These are phyloP conservation scores for Hycleus phaleratus DNA, from an alignment of 1,140 invertebrate genomes.

Conservation along the genomic window DNA sequence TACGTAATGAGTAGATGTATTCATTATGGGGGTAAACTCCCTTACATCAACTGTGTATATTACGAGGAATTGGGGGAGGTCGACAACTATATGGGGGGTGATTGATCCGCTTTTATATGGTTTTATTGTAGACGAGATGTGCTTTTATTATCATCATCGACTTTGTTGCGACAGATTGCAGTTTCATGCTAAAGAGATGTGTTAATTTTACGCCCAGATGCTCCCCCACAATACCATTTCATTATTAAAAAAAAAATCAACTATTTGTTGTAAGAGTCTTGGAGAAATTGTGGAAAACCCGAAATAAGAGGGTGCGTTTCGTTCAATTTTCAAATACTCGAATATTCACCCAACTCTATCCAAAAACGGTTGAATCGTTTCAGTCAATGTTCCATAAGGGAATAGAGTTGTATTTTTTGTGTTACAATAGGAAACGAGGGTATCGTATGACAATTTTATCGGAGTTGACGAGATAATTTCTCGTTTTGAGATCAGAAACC, in stretches of 20 bases:
- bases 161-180: slow-evolving; percentile 26
- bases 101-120: slow-evolving; percentile 33
- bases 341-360: slow-evolving; percentile 10
- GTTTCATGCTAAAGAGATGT: slow-evolving; percentile 22
- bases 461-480: too few relatives aligned
- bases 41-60: slow-evolving; percentile 17
- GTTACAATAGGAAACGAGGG: too few relatives aligned
- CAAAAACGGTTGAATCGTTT: slow-evolving; percentile 7
- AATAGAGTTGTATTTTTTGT: background rate
- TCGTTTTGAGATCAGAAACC: too few relatives aligned
- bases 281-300: background rate
- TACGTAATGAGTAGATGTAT: slow-evolving; percentile 34
- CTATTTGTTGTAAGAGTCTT: background rate
- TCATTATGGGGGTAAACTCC: slow-evolving; percentile 30
- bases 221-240: too few relatives aligned
- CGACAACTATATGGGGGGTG: slow-evolving; percentile 8
- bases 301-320: background rate
- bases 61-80: too few relatives aligned
- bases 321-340: slow-evolving; percentile 1
- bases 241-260: too few relatives aligned
- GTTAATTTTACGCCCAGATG: slow-evolving; percentile 23
- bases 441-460: too few relatives aligned
- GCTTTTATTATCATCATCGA: slow-evolving; percentile 30
- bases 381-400: slow-evolving; percentile 6
- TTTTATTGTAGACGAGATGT: slow-evolving; percentile 31